Conservation (phyloP, 2,888 invertebrate species). For the Neocrepidodera transversa region DNA sequence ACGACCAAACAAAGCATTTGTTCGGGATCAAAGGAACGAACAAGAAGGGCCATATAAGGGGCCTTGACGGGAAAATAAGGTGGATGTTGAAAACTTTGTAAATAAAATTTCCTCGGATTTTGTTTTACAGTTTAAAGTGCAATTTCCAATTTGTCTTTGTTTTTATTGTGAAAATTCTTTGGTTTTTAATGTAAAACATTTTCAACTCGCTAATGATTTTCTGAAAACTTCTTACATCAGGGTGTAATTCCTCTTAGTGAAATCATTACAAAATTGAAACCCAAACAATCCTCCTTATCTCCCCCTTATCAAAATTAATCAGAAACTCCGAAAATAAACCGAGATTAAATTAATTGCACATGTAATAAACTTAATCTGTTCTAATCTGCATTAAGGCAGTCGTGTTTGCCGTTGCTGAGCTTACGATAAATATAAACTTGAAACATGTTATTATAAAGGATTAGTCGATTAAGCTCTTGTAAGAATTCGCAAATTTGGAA, state of each 20-base stretch:
- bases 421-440: conserved; percentile 29
- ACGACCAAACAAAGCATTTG: conserved; percentile 53
- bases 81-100: conserved; percentile 54
- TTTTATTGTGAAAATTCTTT: background rate
- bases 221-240: too few relatives aligned
- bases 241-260: too few relatives aligned
- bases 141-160: background rate
- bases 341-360: conserved; percentile 27
- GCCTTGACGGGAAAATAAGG: conserved; percentile 47
- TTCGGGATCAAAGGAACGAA: conserved; percentile 43
- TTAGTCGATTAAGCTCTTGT: conserved; percentile 31
- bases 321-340: conserved; percentile 28
- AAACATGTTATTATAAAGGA: conserved; percentile 31
- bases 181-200: background rate
- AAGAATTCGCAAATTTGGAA: conserved; percentile 31
- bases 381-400: conserved; percentile 27
- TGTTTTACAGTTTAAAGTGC: conserved; percentile 45
- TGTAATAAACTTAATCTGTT: conserved; percentile 27
- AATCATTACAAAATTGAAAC: too few relatives aligned
- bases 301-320: conserved; percentile 24
- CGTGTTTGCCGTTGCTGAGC: conserved; percentile 25
- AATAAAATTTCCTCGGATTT: conserved; percentile 57
- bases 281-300: conserved; percentile 5
- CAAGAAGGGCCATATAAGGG: conserved; percentile 9
- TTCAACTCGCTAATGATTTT: too few relatives aligned